Base-by-base conservation (phyloP, 2,888 invertebrate genomes). In the Hypsopygia costalis region DNA sequence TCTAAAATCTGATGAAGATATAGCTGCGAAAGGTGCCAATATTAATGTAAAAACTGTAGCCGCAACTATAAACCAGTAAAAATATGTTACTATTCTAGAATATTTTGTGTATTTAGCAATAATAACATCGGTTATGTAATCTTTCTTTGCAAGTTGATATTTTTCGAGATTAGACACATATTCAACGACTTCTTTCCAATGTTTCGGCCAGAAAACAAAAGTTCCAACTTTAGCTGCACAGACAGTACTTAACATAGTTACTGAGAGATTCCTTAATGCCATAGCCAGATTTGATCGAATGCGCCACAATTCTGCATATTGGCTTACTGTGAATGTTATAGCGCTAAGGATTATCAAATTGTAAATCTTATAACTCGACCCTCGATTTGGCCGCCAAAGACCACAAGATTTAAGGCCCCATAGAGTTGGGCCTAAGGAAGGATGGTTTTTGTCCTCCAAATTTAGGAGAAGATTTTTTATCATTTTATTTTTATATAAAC, bases 221-320 rank as follows among this genome's bases (percentile, higher is more conserved):
- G 80, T 72, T 1, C 62, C 57, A 1, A 75, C 67, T 57, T 86
- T 86, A 0, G 74, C 52, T 0, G 78, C 69, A 32, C 83, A 83
- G 1, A 82, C 63, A 0, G 75, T 64, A 39, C 81, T 83, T 0
- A 83, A 56, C 78, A 85, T 80, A 0, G 78, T 70, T 0, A 76
- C 57, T 0, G 86, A 83, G 0, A 86, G 53, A 41, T 86, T 86
- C 11, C 73, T 55, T 27, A 83, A 40, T 1, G 82, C 83, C 47
- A 66, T 32, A 32, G 77, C 69, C 1, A 79, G 35, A 20, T 82
- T 56, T 0, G 58, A 52, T 43, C 71, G 67, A 9, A 81, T 70
- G 0, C 64, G 35, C 75, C 76, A 83, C 1, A 86, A 68, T 43
- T 85, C 83, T 1, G 80, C 33, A 35, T 77, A 82, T 49, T 83